Conservation (phyloP, 2,113 vertebrate genomes). For the Seriola aureovittata region DNA sequence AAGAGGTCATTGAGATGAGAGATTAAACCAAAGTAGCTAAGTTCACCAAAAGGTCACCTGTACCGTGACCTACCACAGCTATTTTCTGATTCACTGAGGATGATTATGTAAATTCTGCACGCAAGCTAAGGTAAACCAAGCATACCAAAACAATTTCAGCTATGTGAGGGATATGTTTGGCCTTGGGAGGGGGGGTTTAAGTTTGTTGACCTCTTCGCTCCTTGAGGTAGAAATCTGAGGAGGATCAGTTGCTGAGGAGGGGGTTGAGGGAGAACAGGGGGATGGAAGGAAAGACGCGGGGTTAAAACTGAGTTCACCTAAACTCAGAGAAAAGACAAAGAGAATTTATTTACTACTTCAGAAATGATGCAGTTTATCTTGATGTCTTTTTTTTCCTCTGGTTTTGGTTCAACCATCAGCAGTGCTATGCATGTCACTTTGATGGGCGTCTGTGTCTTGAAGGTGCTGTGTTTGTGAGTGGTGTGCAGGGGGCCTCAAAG, state of each 20-base stretch:
- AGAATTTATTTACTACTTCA: not conserved
- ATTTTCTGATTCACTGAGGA: constrained; percentile 57
- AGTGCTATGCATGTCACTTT: constrained; percentile 37
- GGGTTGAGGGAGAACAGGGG: not conserved
- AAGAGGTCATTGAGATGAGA: constrained; percentile 22
- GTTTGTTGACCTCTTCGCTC: constrained; percentile 24
- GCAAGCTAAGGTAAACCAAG: constrained; percentile 53
- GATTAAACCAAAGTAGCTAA: constrained; percentile 9
- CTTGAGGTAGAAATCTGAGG: constrained; percentile 22
- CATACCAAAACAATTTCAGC: constrained; percentile 41
- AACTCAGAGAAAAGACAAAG: not conserved
- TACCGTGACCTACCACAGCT: constrained; percentile 39
- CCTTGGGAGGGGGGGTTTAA: not conserved
- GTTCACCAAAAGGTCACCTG: constrained; percentile 42
- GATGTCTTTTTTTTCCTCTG: not conserved
- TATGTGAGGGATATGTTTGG: constrained; percentile 36
- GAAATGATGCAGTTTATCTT: not conserved
- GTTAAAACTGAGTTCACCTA: not conserved
- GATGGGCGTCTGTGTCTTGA: constrained; percentile 39
- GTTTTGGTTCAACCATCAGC: not conserved
- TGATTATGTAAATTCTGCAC: constrained; percentile 45
- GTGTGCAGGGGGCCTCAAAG: constrained; percentile 27
- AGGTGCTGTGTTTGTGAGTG: constrained; percentile 20
- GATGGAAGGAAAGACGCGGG: not conserved
- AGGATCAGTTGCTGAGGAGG: constrained; percentile 5